Evolutionary conservation across 2,888 invertebrate species (phyloP), one percentile per base, ranked within the genome.

Genomic region (Dasypogon diadema): DNA sequence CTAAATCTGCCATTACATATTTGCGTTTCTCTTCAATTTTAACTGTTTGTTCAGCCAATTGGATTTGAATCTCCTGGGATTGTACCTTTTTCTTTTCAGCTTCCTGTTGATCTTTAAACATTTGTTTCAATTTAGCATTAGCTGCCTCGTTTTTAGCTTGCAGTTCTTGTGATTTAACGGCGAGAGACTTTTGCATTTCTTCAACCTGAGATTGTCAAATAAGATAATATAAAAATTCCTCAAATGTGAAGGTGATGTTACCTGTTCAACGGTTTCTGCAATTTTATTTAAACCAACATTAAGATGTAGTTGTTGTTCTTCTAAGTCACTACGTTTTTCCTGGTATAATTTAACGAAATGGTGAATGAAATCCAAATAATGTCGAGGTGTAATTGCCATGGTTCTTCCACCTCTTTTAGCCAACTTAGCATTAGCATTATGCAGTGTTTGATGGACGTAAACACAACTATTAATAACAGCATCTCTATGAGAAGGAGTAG

Each of bases 391-490:
- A 78, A 99, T 97, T 16, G 98, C 96, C 94, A 97, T 98, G 14
- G 97, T 97, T 77, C 98, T 90, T 79, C 96, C 94, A 46, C 98
- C 98, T 58, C 98, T 90, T 86, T 97, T 98, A 4, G 92, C 92
- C 73, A 99, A 89, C 72, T 97, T 89, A 0, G 93, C 90, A 85
- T 99, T 99, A 68, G 98, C 98, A 82, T 94, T 93, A 85, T 98
- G 97, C 78, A 99, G 88, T 0, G 99, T 98, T 87, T 97, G 97
- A 86, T 99, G 99, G 26, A 99, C 98, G 85, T 97, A 98, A 14
- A 99, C 99, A 85, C 96, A 97, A 0, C 98, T 96, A 87, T 99
- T 99, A 82, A 99, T 95, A n/a, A 99, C 97, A 16, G 98, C 98
- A 82, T 97, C 97, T 74, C 99, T 90, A 87, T 98, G 97, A 6